These are phyloP conservation scores for Hypomecis punctinalis DNA, from an alignment of 2,888 invertebrate species.

Conservation along the genomic window DNA sequence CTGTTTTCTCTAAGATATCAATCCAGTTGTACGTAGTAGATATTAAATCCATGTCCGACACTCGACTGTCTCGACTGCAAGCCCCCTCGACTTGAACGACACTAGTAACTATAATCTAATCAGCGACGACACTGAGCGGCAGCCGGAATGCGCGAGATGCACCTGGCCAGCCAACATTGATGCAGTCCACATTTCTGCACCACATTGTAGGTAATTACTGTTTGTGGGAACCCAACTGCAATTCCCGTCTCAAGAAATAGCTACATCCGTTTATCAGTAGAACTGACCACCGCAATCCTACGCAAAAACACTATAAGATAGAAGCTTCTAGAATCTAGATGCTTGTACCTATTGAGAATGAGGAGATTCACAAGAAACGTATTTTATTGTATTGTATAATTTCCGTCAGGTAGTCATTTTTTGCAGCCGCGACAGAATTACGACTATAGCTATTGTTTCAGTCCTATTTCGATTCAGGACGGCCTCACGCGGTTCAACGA, in stretches of 20 bases:
- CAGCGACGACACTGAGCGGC: constrained; percentile 37
- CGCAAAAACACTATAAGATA: not conserved
- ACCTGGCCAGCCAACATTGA: constrained; percentile 14
- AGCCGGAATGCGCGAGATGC: constrained; percentile 23
- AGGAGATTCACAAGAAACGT: constrained; percentile 2
- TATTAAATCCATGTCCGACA: too few species aligned
- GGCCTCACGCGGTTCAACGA: constrained; percentile 26
- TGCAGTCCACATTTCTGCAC: constrained; percentile 18
- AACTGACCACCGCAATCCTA: not conserved
- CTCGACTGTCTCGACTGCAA: constrained; percentile 32
- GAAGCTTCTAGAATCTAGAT: too few species aligned
- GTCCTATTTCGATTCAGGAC: constrained; percentile 12
- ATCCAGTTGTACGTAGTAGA: too few species aligned
- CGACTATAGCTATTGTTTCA: constrained; percentile 18
- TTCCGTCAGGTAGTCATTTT: constrained; percentile 7
- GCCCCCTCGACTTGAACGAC: constrained; percentile 23
- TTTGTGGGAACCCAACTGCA: constrained; percentile 8
- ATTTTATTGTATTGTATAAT: not conserved
- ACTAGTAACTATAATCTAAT: not conserved
- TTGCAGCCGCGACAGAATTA: constrained; percentile 10
- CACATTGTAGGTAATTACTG: not conserved
- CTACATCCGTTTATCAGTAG: not conserved
- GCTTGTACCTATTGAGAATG: not conserved
- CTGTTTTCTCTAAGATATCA: too few species aligned
- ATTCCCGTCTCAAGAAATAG: constrained; percentile 2